Conservation (phyloP, 2,797 vertebrate species). For the Scleropages formosus region DNA sequence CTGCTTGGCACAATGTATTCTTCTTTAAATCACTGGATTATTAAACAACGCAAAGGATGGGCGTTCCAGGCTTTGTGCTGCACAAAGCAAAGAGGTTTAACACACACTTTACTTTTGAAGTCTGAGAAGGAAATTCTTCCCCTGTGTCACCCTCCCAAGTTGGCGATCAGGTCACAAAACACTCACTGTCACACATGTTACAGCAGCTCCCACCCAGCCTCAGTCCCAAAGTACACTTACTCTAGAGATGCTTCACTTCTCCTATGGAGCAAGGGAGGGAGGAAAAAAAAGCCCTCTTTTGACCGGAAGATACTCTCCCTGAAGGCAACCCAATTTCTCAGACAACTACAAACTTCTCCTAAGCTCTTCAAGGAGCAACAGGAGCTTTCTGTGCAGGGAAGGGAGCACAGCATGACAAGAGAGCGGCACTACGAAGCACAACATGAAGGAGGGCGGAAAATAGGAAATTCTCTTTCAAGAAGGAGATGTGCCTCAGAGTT, state of each 20-base stretch:
- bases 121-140: background rate
- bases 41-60: background rate
- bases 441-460: constrained; percentile 28
- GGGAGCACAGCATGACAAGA: constrained; percentile 13
- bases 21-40: background rate
- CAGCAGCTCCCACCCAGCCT: constrained; percentile 1
- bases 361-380: constrained; percentile 73
- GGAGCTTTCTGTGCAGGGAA: constrained; percentile 52
- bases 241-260: background rate
- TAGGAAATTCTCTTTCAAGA: constrained; percentile 34
- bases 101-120: too few relatives aligned
- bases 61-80: background rate
- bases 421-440: background rate
- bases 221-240: background rate
- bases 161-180: background rate
- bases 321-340: constrained; percentile 64
- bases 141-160: background rate
- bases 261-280: background rate
- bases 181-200: background rate
- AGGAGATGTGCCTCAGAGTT: constrained; percentile 30
- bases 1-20: background rate
- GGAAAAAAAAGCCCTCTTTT: constrained; percentile 26
- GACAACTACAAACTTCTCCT: constrained; percentile 66
- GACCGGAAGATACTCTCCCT: constrained; percentile 45
- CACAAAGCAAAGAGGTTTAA: background rate